phyloP scores from a whole-genome alignment of 2,797 vertebrate species.

The Meriones psammophilus region DNA sequence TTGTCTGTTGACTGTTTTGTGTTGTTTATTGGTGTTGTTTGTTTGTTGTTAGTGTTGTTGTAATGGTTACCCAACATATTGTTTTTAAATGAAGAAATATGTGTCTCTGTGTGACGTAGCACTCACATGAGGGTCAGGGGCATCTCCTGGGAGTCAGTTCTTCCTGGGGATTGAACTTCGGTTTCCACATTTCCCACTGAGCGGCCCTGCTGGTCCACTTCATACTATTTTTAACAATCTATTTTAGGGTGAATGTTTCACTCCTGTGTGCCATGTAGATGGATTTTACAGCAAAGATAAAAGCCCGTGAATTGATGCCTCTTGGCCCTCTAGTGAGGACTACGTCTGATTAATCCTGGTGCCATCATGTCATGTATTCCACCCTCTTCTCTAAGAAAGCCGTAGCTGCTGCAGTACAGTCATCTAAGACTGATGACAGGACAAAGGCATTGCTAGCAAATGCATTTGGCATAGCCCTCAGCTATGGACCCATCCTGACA shows the following conservation, averaged over 20 bases:
- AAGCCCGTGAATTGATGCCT: not conserved
- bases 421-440: conserved; percentile 72
- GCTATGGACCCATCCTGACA: not conserved
- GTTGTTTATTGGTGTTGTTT: not conserved
- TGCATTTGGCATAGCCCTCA: conserved; percentile 59
- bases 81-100: not conserved
- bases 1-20: not conserved
- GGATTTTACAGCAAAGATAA: not conserved
- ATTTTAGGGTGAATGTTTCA: not conserved
- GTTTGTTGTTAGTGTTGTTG: not conserved
- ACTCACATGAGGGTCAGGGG: not conserved
- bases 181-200: not conserved
- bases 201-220: no score
- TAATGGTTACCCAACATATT: not conserved
- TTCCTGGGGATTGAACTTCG: not conserved
- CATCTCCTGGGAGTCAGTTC: not conserved
- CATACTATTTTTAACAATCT: conserved; percentile 30
- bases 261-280: not conserved
- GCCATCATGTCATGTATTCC: conserved; percentile 62
- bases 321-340: not conserved
- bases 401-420: conserved; percentile 76
- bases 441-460: conserved; percentile 49
- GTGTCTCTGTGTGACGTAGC: not conserved
- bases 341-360: not conserved
- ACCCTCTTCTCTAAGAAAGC: conserved; percentile 77